Base-by-base conservation (phyloP, 2,888 invertebrate genomes). In the Eupithecia subfuscata region DNA sequence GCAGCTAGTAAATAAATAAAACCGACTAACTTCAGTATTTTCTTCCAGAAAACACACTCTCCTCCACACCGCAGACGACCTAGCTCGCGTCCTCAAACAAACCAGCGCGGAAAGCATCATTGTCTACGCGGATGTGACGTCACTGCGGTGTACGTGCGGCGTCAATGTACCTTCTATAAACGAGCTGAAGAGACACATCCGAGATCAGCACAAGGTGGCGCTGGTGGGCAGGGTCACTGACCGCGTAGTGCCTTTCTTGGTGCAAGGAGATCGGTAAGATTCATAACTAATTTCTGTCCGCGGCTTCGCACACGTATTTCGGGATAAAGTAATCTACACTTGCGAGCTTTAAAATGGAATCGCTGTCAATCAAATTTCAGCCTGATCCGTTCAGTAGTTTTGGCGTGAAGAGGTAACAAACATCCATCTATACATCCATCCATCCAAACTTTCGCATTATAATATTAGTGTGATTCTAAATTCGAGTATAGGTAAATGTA, bases 51-150 rank as follows among this genome's bases (percentile, higher is more conserved):
- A 64, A 34, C 71, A 71, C 64, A 48, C 71, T 0, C 30, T 34
- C 12, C 85, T 1, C 84, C 73, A 73, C 60, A 63, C 43, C 7
- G 14, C n/a, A n/a, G 45, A 64, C 7, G 71, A 71, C 1, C 48
- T 67, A 5, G 16, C 67, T 1, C 8, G 67, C 0, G 74, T 74
- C 0, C 56, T 76, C 12, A 74, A 65, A 56, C 74, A 69, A 14
- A 68, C 43, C 11, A 90, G 91, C 0, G 86, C 88, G 0, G 93
- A 94, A 76, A 87, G 88, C 11, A 72, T 93, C 0, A 89, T 92
- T 0, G 89, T 94, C 0, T 93, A 94, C n/a, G 92, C 90, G 0
- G 94, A 94, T 52, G 83, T 92, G 0, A 91, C 90, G 0, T 83
- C 91, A 30, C 45, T 94, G 0, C 85, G 85, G 65, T 94, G 94